Evolutionary conservation across 2,888 invertebrate genomes (phyloP), one percentile per base, ranked within the genome.

Genomic region (Callimorpha dominula): DNA sequence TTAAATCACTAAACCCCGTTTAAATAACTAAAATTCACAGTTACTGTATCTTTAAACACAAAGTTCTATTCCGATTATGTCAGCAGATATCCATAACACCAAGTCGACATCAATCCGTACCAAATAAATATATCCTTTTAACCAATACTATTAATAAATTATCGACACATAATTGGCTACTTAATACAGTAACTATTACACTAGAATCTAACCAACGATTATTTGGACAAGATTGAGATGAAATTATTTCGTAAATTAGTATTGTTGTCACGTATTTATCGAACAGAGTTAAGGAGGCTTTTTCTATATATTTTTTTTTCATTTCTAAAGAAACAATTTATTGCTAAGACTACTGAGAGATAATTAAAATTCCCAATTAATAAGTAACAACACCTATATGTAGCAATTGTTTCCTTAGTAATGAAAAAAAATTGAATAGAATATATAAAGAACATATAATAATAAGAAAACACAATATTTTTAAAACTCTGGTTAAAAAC

Each of bases 201-300:
- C n/a, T 52, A 68, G 40, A 54, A 50, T 46, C 68, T 73, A 70
- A 31, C 54, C 2, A 54, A 31, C 72, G 65, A 69, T 70, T 43
- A 65, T 63, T 60, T 62, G 57, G 60, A 65, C 12, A 17, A 70
- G 68, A 66, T 72, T 72, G 80, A 68, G 80, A 68, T 75, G 40
- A 54, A 65, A 80, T 60, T 40, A 74, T 72, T 67, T 75, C 8
- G 14, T 63, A 17, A 64, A 60, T 64, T 70, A 40, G 52, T 50
- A 20, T 14, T 63, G 17, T 49, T 11, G 20, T 70, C 68, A 79
- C 71, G 66, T 43, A 65, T 40, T 31, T 71, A 46, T 66, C 42
- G 65, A 75, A 66, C 40, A 57, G 17, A 65, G 50, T 67, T 68
- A 54, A 65, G 14, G 15, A 64, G 64, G 65, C 63, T 50, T 5